Evolutionary conservation across 2,113 vertebrate genomes (phyloP).

Genomic region (Triplophysa rosa): DNA sequence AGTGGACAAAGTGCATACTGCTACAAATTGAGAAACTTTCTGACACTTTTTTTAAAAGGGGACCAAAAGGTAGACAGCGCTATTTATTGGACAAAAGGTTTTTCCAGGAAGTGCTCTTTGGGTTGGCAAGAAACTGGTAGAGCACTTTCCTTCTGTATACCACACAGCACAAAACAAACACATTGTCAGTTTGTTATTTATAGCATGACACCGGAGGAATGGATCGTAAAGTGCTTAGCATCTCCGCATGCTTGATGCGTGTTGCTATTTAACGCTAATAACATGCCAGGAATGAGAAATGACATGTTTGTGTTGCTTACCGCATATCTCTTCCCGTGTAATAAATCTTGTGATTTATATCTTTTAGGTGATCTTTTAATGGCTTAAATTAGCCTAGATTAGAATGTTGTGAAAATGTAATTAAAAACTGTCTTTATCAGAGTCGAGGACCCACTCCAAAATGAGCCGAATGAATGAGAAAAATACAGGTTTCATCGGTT

Average conservation of each 20-base stretch:
- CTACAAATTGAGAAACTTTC: background rate
- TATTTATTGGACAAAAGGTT: background rate
- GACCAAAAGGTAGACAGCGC: background rate
- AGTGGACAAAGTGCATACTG: background rate
- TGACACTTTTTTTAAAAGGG: background rate
- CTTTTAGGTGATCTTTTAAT: conserved; percentile 9
- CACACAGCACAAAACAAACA: background rate
- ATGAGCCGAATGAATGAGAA: background rate
- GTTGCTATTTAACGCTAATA: background rate
- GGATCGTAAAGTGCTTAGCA: background rate
- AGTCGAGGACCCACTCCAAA: background rate
- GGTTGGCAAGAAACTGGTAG: background rate
- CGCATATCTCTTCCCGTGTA: background rate
- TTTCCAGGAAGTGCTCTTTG: background rate
- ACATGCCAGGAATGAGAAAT: conserved; percentile 15
- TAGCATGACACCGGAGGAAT: background rate
- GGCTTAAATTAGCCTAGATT: conserved; percentile 21
- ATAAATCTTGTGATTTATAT: conserved; percentile 22
- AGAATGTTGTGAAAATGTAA: conserved; percentile 12
- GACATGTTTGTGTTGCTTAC: background rate
- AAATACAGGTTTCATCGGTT: background rate
- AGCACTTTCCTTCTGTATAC: background rate
- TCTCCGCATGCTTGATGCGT: background rate
- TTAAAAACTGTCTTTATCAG: conserved; percentile 9
- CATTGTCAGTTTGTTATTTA: background rate